Percentiles rank a stretch among this genome's conserved stretches.
Conservation (phyloP, 1,140 invertebrate genomes). For the Drosophila novamexicana region DNA sequence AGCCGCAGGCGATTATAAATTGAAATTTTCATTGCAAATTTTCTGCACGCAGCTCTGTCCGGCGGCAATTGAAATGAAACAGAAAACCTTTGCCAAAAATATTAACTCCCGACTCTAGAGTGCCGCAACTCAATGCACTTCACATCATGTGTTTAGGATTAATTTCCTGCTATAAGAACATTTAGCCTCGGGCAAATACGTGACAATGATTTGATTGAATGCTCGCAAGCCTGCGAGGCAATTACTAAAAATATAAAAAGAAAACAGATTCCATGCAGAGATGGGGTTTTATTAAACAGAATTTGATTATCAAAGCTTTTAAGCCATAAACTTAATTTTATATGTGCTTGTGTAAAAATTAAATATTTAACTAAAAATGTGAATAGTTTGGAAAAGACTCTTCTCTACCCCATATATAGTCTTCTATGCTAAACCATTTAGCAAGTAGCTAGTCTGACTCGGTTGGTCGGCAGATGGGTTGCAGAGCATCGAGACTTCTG, state of each 20-base stretch:
- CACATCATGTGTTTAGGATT: constrained; percentile 70
- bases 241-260: constrained; percentile 17
- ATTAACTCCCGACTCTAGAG: constrained; percentile 9
- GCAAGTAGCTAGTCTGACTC: too few species aligned
- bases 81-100: constrained; percentile 21
- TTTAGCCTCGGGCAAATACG: constrained; percentile 55
- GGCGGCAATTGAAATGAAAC: background rate
- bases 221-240: constrained; percentile 5
- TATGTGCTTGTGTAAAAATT: too few species aligned
- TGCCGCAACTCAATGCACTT: constrained; percentile 58
- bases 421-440: too few species aligned
- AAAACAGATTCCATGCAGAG: background rate
- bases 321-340: too few species aligned
- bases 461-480: too few species aligned
- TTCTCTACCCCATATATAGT: too few species aligned
- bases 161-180: constrained; percentile 76
- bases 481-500: too few species aligned
- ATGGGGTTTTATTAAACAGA: background rate
- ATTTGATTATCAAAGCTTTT: background rate
- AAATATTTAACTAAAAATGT: too few species aligned
- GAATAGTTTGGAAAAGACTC: too few species aligned
- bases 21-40: constrained; percentile 75
- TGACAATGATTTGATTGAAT: constrained; percentile 79
- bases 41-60: background rate
- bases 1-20: constrained; percentile 76